Conservation (phyloP, 2,797 vertebrate species). For the Hoplostethus mediterraneus region DNA sequence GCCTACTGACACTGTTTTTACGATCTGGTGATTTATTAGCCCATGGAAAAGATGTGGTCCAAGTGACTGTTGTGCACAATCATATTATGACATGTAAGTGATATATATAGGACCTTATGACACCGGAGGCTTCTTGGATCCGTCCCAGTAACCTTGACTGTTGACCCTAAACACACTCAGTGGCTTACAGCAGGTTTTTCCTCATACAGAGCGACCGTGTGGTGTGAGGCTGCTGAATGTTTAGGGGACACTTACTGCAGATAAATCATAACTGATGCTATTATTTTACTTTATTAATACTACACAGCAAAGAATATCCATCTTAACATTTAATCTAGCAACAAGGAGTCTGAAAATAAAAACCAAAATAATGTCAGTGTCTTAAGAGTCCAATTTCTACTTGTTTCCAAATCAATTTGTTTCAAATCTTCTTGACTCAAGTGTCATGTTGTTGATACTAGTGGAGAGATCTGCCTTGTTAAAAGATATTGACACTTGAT, state of each 20-base stretch:
- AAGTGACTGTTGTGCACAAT: conserved; percentile 24
- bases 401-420: too few species aligned
- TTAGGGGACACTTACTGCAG: background rate
- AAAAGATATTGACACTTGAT: too few species aligned
- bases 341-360: too few species aligned
- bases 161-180: conserved; percentile 16
- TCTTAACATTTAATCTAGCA: too few species aligned
- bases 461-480: too few species aligned
- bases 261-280: background rate
- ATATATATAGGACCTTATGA: conserved; percentile 22
- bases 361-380: too few species aligned
- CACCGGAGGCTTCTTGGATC: conserved; percentile 10
- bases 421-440: too few species aligned
- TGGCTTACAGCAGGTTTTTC: background rate
- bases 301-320: too few species aligned
- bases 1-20: conserved; percentile 49
- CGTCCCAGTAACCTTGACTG: conserved; percentile 44
- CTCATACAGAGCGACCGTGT: too few species aligned
- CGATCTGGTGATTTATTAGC: conserved; percentile 66
- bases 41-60: conserved; percentile 34
- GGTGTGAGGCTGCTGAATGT: too few species aligned
- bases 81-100: conserved; percentile 22
- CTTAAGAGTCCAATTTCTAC: too few species aligned
- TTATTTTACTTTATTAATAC: background rate
- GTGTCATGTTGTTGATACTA: too few species aligned